These are phyloP conservation scores for Megamerina dolium DNA, from an alignment of 2,888 invertebrate species.

Conservation along the genomic window DNA sequence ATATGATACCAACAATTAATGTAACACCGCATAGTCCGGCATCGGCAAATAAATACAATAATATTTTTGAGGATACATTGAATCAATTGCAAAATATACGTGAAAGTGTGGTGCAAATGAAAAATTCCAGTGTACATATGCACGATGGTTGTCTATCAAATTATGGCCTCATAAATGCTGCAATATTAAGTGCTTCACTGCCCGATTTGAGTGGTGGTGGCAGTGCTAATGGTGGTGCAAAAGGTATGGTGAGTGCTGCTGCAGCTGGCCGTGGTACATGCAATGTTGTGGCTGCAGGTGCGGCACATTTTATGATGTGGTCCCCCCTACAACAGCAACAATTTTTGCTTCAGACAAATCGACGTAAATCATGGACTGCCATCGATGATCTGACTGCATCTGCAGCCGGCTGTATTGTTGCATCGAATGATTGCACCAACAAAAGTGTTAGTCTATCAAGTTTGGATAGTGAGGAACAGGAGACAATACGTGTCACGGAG, in stretches of 20 bases:
- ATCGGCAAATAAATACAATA: slow-evolving; percentile 64
- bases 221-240: slow-evolving; percentile 23
- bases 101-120: slow-evolving; percentile 50
- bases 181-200: slow-evolving; percentile 40
- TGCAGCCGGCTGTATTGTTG: too few species aligned
- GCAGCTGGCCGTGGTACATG: slow-evolving; percentile 22
- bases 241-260: slow-evolving; percentile 24
- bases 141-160: slow-evolving; percentile 36
- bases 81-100: slow-evolving; percentile 49
- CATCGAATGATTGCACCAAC: slow-evolving; percentile 53
- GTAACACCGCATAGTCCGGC: slow-evolving; percentile 85
- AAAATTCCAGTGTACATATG: slow-evolving; percentile 43
- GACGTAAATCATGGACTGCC: slow-evolving; percentile 84
- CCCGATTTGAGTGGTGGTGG: slow-evolving; percentile 40
- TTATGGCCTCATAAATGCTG: slow-evolving; percentile 37
- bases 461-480: slow-evolving; percentile 83
- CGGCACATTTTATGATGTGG: slow-evolving; percentile 37
- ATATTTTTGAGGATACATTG: slow-evolving; percentile 53
- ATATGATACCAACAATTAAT: slow-evolving; percentile 74
- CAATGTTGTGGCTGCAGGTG: not conserved
- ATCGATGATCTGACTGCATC: slow-evolving; percentile 63
- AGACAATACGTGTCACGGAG: slow-evolving; percentile 53
- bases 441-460: slow-evolving; percentile 66
- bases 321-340: slow-evolving; percentile 41
- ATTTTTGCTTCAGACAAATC: slow-evolving; percentile 45